Evolutionary conservation across 1,140 invertebrate species (phyloP).

Genomic region (Manduca sexta): DNA sequence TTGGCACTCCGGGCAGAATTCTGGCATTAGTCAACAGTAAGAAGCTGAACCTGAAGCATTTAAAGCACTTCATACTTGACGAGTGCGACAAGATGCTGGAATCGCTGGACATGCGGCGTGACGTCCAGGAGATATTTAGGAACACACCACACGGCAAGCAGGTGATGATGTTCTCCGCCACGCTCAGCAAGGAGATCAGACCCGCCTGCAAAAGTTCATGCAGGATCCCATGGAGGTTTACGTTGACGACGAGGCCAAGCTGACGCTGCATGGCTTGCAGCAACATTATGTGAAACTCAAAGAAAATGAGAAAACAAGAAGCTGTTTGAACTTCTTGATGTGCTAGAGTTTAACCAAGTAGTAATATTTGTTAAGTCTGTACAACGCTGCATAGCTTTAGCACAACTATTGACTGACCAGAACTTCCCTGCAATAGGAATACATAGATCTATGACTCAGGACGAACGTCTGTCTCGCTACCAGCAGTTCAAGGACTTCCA

Average conservation of each 20-base stretch:
- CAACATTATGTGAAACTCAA: slow-evolving; percentile 99
- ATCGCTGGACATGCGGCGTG: slow-evolving; percentile 97
- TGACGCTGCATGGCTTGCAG: slow-evolving; percentile 98
- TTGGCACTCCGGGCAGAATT: slow-evolving; percentile 97
- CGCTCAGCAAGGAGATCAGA: slow-evolving; percentile 98
- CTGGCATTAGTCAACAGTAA: slow-evolving; percentile 93
- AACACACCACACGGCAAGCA: slow-evolving; percentile 99
- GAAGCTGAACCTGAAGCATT: slow-evolving; percentile 92
- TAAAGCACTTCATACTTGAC: slow-evolving; percentile 98
- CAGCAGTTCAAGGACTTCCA: slow-evolving; percentile 99
- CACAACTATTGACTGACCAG: slow-evolving; percentile 97
- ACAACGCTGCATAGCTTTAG: slow-evolving; percentile 97
- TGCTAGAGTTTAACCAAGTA: slow-evolving; percentile 99
- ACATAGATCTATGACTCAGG: slow-evolving; percentile 98
- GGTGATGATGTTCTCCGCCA: slow-evolving; percentile 99
- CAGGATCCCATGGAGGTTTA: slow-evolving; percentile 99
- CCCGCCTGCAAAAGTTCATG: slow-evolving; percentile 99
- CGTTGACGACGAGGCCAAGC: slow-evolving; percentile 99
- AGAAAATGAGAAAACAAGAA: slow-evolving; percentile 99
- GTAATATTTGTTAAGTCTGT: slow-evolving; percentile 99
- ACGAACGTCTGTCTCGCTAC: slow-evolving; percentile 96
- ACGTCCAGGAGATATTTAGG: slow-evolving; percentile 99
- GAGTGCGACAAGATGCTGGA: slow-evolving; percentile 99
- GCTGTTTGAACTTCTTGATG: slow-evolving; percentile 98
- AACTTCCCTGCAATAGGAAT: slow-evolving; percentile 99